Evolutionary conservation across 2,113 vertebrate genomes (phyloP).

Genomic region (Ciconia maguari): DNA sequence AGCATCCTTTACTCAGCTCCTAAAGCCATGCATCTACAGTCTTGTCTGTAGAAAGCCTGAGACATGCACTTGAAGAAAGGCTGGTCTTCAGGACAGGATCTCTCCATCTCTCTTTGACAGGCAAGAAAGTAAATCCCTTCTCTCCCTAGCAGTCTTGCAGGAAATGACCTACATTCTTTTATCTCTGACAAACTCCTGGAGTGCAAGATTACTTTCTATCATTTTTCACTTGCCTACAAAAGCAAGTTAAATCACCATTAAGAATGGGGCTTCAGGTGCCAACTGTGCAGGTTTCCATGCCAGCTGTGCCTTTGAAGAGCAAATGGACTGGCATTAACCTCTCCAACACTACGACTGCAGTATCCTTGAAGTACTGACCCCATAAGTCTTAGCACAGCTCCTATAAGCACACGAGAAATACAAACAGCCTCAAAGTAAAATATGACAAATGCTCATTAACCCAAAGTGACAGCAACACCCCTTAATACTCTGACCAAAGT

Average conservation of each 20-base stretch:
- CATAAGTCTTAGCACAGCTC: neutral
- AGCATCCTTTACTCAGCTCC: neutral
- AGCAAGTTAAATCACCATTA: neutral
- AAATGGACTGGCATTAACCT: neutral
- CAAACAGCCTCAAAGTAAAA: neutral
- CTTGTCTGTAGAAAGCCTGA: neutral
- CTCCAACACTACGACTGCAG: neutral
- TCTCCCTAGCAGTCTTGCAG: neutral
- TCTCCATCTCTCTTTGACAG: neutral
- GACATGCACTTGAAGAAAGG: neutral
- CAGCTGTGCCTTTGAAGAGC: slow-evolving; percentile 10
- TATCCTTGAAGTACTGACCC: slow-evolving; percentile 4
- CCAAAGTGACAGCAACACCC: neutral
- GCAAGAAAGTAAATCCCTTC: neutral
- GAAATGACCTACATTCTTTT: slow-evolving; percentile 5
- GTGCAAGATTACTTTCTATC: neutral
- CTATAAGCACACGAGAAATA: neutral
- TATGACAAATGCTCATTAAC: neutral
- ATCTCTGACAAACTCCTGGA: neutral
- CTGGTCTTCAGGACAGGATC: neutral
- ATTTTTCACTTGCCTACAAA: neutral
- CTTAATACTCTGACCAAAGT: neutral
- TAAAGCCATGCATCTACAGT: neutral
- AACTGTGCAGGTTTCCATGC: neutral
- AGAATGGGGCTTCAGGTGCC: neutral